Percentiles rank a stretch among this genome's conserved stretches.
Evolutionary conservation across 2,797 vertebrate genomes (phyloP).

Genomic region (Parambassis ranga): DNA sequence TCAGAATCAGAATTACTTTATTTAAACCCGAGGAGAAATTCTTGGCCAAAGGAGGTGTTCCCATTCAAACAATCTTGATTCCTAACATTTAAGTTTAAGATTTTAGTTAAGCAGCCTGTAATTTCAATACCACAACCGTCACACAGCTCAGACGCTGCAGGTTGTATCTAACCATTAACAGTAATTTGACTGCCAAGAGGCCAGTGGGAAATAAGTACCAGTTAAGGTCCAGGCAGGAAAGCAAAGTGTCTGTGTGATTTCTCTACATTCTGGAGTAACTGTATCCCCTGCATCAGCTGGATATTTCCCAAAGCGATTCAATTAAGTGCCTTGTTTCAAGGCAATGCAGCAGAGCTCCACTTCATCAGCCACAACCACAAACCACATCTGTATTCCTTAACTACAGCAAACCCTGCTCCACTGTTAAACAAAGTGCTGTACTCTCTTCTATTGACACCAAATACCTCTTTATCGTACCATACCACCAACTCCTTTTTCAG

Average conservation of each 20-base stretch:
- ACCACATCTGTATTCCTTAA: neutral
- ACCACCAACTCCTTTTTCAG: constrained; percentile 1
- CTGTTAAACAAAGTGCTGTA: neutral
- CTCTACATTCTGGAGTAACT: neutral
- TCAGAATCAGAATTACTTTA: too few relatives aligned
- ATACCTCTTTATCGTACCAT: neutral
- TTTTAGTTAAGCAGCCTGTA: too few relatives aligned
- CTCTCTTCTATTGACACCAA: too few relatives aligned
- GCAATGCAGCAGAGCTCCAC: neutral
- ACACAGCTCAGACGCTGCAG: neutral
- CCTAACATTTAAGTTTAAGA: too few relatives aligned
- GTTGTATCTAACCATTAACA: neutral
- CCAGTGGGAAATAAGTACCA: neutral
- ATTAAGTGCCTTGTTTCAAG: neutral
- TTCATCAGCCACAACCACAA: neutral
- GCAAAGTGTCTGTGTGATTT: too few relatives aligned
- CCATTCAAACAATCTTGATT: too few relatives aligned
- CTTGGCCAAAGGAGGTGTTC: too few relatives aligned
- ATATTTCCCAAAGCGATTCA: neutral
- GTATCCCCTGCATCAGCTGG: neutral
- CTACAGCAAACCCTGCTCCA: neutral
- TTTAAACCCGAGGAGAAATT: too few relatives aligned
- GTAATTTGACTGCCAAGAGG: neutral
- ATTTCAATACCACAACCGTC: neutral
- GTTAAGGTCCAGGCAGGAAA: neutral